phyloP scores from a whole-genome alignment of 2,797 vertebrate genomes.

The Borostomias antarcticus region DNA sequence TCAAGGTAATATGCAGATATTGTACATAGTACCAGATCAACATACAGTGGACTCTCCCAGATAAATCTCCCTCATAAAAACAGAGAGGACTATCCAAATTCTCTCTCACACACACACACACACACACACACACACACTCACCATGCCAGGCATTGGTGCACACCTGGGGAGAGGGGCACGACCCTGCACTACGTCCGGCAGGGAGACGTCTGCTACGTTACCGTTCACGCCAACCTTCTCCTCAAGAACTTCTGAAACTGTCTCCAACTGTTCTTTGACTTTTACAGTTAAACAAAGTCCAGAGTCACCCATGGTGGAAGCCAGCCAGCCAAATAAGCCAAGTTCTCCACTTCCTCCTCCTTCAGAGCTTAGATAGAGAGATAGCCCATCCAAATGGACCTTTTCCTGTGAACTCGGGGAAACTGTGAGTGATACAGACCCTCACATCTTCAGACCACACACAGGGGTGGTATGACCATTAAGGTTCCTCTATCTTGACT shows the following conservation, averaged over 20 bases:
- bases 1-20: background rate
- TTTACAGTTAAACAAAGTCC: conserved; percentile 39
- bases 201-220: conserved; percentile 36
- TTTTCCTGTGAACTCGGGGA: conserved; percentile 68
- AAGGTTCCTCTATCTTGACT: conserved; percentile 50
- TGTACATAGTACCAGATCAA: background rate
- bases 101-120: background rate
- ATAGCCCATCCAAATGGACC: conserved; percentile 62
- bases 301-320: conserved; percentile 26
- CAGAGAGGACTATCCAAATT: background rate
- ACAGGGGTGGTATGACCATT: background rate
- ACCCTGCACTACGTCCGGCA: conserved; percentile 49
- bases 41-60: background rate
- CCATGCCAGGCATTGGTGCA: conserved; percentile 33
- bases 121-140: conserved; percentile 33
- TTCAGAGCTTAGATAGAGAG: conserved; percentile 28
- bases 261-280: conserved; percentile 18
- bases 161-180: conserved; percentile 22
- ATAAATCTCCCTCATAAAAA: background rate
- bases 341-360: conserved; percentile 55
- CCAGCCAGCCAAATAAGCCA: conserved; percentile 39
- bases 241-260: background rate
- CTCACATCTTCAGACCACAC: background rate
- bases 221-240: conserved; percentile 2
- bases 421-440: conserved; percentile 11